Evolutionary conservation across 2,113 vertebrate genomes (phyloP).

Genomic region (Oxyruncus cristatus): DNA sequence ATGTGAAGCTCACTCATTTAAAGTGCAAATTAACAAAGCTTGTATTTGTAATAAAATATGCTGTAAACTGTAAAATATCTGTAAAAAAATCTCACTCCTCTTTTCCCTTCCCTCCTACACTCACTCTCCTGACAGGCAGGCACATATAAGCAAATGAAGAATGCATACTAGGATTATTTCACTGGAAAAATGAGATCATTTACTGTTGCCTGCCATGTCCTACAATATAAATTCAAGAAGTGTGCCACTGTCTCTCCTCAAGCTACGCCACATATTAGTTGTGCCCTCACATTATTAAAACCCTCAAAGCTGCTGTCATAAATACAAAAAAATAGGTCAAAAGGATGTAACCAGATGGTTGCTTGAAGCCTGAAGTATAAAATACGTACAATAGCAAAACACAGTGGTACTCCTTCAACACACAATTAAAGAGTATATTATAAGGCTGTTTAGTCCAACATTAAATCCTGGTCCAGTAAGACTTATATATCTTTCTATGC

Average conservation of each 20-base stretch:
- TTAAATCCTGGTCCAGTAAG: not conserved
- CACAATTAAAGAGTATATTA: not conserved
- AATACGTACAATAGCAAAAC: not conserved
- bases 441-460: not conserved
- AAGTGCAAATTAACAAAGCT: not conserved
- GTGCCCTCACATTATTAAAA: not conserved
- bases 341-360: constrained; percentile 10
- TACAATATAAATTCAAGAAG: constrained; percentile 4
- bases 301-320: not conserved
- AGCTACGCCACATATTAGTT: not conserved
- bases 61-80: not conserved
- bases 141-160: constrained; percentile 24
- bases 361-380: not conserved
- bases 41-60: not conserved
- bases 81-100: not conserved
- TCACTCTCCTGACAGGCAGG: not conserved
- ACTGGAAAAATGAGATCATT: constrained; percentile 21
- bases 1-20: not conserved
- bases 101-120: constrained; percentile 14
- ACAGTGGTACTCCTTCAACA: not conserved
- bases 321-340: not conserved
- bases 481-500: not conserved
- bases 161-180: not conserved
- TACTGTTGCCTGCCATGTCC: constrained; percentile 31
- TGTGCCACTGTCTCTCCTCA: not conserved